These are phyloP conservation scores for Meandrina meandrites DNA, from an alignment of 92 coral and sea anemone genomes.

Conservation along the genomic window DNA sequence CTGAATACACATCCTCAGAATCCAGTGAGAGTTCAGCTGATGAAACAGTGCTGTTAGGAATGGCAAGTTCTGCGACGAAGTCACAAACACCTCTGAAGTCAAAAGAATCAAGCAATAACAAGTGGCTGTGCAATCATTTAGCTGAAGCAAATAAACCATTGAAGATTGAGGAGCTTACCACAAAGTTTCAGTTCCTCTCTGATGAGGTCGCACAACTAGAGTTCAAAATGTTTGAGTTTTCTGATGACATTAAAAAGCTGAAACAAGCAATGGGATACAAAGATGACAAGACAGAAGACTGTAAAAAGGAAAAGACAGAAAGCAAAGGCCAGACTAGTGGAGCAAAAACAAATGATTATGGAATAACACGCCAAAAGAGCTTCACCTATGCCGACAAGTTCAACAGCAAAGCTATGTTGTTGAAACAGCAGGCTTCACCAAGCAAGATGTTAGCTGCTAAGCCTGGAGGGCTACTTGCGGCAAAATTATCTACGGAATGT, in stretches of 20 bases:
- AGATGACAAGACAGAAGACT: conserved; percentile 35
- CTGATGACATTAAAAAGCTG: conserved; percentile 78
- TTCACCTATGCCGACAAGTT: conserved; percentile 63
- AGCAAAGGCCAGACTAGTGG: neutral
- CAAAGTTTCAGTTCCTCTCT: conserved; percentile 65
- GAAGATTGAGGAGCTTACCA: conserved; percentile 64
- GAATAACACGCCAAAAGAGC: conserved; percentile 55
- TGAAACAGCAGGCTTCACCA: conserved; percentile 74
- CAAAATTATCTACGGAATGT: conserved; percentile 19
- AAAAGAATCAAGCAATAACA: conserved; percentile 15
- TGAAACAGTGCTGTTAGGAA: conserved; percentile 36
- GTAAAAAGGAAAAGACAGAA: conserved; percentile 6
- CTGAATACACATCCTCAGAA: conserved; percentile 73
- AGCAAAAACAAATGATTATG: conserved; percentile 14
- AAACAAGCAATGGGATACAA: conserved; percentile 75
- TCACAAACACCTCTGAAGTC: neutral
- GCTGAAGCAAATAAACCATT: conserved; percentile 44
- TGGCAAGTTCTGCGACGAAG: neutral
- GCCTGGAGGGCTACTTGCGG: conserved; percentile 8
- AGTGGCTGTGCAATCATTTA: neutral
- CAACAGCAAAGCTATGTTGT: conserved; percentile 61
- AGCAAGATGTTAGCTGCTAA: conserved; percentile 61
- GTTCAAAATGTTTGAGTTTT: conserved; percentile 78
- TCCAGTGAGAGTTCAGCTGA: conserved; percentile 70
- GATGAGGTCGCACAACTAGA: conserved; percentile 85